These are phyloP conservation scores for Hypsibius dujardini DNA, from an alignment of 1,140 invertebrate genomes.

Conservation along the genomic window DNA sequence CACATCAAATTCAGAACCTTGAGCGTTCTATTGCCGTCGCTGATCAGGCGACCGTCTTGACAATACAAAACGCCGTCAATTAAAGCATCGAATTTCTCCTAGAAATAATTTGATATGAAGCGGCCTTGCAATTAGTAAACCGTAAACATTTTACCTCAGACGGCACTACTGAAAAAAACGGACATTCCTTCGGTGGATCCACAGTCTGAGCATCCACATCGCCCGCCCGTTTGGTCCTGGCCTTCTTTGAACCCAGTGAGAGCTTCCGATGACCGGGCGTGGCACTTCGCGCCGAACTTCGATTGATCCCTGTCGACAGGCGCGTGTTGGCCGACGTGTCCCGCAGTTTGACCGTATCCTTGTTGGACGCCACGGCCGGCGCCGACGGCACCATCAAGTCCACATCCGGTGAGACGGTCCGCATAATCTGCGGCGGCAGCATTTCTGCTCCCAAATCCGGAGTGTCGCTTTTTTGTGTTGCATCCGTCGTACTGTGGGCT, in stretches of 20 bases:
- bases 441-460: too few species aligned
- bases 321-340: neutral
- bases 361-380: neutral
- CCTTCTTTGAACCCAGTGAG: neutral
- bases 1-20: neutral
- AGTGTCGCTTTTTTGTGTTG: too few species aligned
- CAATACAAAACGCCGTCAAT: neutral
- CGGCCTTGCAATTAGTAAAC: neutral
- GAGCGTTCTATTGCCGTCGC: slow-evolving; percentile 5
- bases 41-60: neutral
- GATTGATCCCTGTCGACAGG: neutral
- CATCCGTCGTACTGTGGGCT: too few species aligned
- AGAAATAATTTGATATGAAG: neutral
- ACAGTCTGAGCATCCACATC: neutral
- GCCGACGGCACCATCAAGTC: neutral
- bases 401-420: neutral
- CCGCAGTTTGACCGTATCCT: neutral
- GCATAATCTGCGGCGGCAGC: neutral
- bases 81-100: slow-evolving; percentile 10
- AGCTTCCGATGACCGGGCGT: neutral
- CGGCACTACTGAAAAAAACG: neutral
- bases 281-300: neutral
- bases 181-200: slow-evolving; percentile 2
- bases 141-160: too few species aligned
- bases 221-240: neutral